phyloP scores from a whole-genome alignment of 2,113 vertebrate genomes.

The Callaeas wilsoni region DNA sequence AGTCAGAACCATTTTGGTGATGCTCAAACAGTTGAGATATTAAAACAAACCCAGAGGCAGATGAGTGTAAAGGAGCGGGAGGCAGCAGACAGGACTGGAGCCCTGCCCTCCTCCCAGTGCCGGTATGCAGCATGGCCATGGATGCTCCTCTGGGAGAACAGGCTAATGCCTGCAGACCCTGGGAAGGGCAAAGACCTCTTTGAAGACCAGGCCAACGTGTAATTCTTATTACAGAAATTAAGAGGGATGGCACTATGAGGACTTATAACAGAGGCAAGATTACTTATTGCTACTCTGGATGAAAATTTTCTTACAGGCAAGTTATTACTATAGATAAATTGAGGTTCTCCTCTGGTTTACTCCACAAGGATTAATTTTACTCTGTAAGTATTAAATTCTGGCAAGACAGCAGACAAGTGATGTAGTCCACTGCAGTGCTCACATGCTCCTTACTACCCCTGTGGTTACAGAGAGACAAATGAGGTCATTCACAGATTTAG shows the following conservation, averaged over 20 bases:
- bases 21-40: neutral
- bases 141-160: neutral
- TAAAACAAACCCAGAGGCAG: conserved; percentile 2
- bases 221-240: neutral
- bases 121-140: fast-evolving
- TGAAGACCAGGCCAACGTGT: neutral
- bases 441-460: neutral
- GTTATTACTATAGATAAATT: neutral
- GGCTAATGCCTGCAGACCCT: neutral
- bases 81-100: neutral
- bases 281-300: neutral
- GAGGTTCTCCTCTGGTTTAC: neutral
- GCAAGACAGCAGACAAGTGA: neutral
- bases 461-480: neutral
- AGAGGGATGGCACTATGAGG: neutral
- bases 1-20: conserved; percentile 2
- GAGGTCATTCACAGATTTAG: neutral
- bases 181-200: neutral
- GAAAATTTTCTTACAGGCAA: neutral
- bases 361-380: neutral
- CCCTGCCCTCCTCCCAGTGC: neutral
- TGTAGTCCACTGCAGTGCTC: neutral
- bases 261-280: neutral
- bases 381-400: neutral
- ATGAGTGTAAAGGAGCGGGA: neutral